Evolutionary conservation across 35 echinoderm and acorn worm species (phyloP).

Genomic region (Hemicentrotus pulcherrimus): DNA sequence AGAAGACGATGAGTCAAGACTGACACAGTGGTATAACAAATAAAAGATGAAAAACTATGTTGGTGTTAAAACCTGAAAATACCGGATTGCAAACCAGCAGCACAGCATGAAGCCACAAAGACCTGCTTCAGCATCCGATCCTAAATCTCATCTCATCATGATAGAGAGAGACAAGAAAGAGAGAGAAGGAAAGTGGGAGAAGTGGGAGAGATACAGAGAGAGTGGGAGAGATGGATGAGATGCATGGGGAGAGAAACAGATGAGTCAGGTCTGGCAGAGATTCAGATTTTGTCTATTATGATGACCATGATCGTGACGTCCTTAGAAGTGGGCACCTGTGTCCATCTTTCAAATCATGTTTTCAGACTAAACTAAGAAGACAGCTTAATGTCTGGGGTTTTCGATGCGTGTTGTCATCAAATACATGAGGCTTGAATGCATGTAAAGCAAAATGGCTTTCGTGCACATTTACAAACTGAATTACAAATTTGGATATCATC

Average conservation of each 20-base stretch:
- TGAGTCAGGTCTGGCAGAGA: slow-evolving; percentile 1
- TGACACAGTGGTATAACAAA: not conserved
- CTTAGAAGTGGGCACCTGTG: not conserved
- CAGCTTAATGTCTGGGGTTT: not conserved
- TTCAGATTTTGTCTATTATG: not conserved
- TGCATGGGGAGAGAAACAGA: not conserved
- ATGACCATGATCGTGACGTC: not conserved
- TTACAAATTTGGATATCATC: no score
- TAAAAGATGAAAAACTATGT: not conserved
- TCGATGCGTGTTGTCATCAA: not conserved
- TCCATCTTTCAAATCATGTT: not conserved
- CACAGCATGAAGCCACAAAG: not conserved
- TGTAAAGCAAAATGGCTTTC: not conserved
- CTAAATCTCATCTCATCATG: not conserved
- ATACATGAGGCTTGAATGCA: not conserved
- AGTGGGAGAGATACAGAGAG: no score
- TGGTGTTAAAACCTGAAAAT: not conserved
- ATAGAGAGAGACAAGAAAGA: not conserved
- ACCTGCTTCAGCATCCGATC: not conserved
- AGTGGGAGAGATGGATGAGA: not conserved
- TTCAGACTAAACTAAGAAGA: not conserved
- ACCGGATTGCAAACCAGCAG: not conserved
- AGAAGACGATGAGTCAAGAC: not conserved
- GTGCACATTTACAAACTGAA: not conserved
- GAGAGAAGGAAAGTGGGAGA: not conserved